phyloP scores from a whole-genome alignment of 2,797 vertebrate genomes.

The Hozukius guyotensis region DNA sequence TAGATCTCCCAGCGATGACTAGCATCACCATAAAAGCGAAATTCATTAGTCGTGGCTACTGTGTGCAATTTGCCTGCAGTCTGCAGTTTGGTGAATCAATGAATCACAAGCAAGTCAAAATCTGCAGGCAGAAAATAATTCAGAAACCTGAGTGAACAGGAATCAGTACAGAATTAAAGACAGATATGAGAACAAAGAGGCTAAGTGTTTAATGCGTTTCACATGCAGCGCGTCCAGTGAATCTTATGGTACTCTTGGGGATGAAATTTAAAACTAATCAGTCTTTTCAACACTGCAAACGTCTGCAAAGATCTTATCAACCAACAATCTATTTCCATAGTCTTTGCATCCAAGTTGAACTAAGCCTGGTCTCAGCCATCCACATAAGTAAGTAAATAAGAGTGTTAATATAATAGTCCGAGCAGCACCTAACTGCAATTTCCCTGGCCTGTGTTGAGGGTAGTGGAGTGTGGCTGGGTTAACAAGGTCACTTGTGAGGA shows the following conservation, averaged over 20 bases:
- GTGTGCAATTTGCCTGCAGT: conserved; percentile 25
- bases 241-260: not conserved
- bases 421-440: conserved; percentile 36
- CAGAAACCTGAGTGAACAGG: not conserved
- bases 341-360: not conserved
- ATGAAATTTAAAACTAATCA: not conserved
- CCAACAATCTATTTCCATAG: not conserved
- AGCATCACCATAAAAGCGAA: conserved; percentile 12
- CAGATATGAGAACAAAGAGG: not conserved
- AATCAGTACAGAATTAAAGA: not conserved
- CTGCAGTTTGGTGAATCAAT: conserved; percentile 10
- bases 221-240: not conserved
- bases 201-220: not conserved
- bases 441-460: conserved; percentile 12
- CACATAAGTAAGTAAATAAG: not conserved
- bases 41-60: conserved; percentile 6
- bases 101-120: conserved; percentile 23
- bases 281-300: not conserved
- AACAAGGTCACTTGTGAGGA: conserved; percentile 51
- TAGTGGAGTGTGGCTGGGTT: conserved; percentile 47
- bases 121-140: not conserved
- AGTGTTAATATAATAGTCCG: conserved; percentile 24
- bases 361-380: not conserved
- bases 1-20: conserved; percentile 26
- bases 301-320: not conserved